Base-by-base conservation (phyloP, 1,140 invertebrate species). In the Sycophaga agraensis region DNA sequence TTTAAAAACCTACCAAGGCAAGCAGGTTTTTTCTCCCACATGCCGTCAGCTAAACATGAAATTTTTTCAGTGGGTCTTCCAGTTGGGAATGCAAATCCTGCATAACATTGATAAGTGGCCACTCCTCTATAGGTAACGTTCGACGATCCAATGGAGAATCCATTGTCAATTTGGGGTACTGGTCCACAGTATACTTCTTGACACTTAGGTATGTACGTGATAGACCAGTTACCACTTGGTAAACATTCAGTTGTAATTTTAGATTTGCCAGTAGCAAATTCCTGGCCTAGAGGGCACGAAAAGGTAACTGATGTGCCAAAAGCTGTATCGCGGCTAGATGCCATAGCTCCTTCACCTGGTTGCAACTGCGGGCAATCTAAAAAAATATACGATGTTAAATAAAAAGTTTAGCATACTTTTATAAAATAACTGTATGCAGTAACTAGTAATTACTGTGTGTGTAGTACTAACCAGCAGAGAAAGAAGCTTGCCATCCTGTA, bases 141-240 rank as follows among this genome's bases (percentile, higher is more conserved):
- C 0, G 92, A 91, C 1, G 95, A 94, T 46, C 91, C 92, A 73
- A 96, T 95, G 0, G 95, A 97, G 75, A 97, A 97, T 45, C 96
- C 96, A 75, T 97, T 98, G 69, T 96, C 93, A 59, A 98, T 98
- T 84, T 97, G 95, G 57, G 96, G 96, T 22, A 98, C 95, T 31
- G 95, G 94, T 53, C 94, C 94, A 79, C 96, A 98, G 74, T 98
- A 98, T 16, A 97, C 92, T 84, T 96, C 94, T 88, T 98, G 96
- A 81, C 96, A 98, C 74, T 90, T 90, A 4, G 96, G 95, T 73
- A 98, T 95, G 73, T 94, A 94, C 34, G 87, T 89, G 21, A 92
- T 86, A 14, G 92, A 95, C 96, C 96, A 98, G 73, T 93, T 91
- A 53, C 96, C 96, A 69, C 94, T 92, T 67, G 88, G 89, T 67